phyloP scores from a whole-genome alignment of 2,797 vertebrate species.

The Peromyscus aztecus region DNA sequence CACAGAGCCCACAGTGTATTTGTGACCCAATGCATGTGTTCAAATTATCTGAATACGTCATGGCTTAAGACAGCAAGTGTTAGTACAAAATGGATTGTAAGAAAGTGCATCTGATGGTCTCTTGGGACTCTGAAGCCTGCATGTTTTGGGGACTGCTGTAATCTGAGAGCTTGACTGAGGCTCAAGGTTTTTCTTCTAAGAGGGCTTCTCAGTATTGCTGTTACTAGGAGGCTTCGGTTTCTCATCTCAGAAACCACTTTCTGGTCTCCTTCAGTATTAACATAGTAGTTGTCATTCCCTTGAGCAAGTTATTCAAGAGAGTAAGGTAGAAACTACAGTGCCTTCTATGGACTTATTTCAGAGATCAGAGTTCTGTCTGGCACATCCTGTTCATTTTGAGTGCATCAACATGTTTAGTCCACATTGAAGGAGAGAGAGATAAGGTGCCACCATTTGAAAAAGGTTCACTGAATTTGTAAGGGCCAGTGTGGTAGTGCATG shows the following conservation, averaged over 20 bases:
- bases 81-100: background rate
- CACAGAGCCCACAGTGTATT: background rate
- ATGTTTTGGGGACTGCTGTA: background rate
- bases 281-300: background rate
- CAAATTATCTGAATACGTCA: background rate
- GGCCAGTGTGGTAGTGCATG: background rate
- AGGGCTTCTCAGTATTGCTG: fast-evolving
- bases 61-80: background rate
- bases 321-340: background rate
- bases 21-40: background rate
- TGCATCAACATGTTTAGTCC: background rate
- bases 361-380: background rate
- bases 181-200: background rate
- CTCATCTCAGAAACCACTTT: background rate
- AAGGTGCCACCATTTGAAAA: background rate
- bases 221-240: background rate
- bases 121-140: background rate
- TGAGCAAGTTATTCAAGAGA: background rate
- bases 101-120: background rate
- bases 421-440: background rate
- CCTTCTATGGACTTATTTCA: background rate
- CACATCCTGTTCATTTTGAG: background rate
- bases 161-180: background rate
- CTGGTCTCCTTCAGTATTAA: background rate
- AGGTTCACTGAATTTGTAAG: background rate